phyloP scores from a whole-genome alignment of 2,888 invertebrate genomes.

The Emmelina monodactyla region DNA sequence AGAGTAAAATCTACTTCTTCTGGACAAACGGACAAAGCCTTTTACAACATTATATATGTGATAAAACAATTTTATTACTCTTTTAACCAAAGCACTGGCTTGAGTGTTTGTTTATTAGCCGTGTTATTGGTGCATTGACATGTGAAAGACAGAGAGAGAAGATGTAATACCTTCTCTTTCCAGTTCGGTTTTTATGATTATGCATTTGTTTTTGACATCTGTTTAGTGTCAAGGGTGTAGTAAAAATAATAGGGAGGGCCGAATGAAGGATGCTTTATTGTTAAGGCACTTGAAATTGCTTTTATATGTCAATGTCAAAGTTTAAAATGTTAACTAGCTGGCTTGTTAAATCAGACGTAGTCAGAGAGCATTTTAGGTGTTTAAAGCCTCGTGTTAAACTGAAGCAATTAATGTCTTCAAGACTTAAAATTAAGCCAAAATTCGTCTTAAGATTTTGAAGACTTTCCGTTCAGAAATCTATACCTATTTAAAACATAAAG shows the following conservation, averaged over 20 bases:
- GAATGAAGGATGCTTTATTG: conserved; percentile 31
- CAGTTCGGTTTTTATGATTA: neutral
- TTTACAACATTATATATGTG: neutral
- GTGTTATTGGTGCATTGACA: conserved; percentile 1
- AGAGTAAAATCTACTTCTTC: neutral
- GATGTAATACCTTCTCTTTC: neutral
- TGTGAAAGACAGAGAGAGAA: neutral
- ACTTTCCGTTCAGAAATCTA: too few species aligned
- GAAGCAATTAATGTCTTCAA: too few species aligned
- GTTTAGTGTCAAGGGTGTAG: conserved; percentile 37
- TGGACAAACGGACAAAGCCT: neutral
- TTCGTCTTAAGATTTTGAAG: too few species aligned
- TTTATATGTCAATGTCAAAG: too few species aligned
- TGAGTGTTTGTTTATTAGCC: neutral
- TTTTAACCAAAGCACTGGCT: neutral
- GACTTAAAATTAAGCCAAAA: too few species aligned
- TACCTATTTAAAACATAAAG: too few species aligned
- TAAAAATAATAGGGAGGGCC: conserved; percentile 38
- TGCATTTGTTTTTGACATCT: conserved; percentile 45
- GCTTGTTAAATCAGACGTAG: too few species aligned
- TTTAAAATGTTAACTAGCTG: too few species aligned
- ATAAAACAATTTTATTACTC: neutral
- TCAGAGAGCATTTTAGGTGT: too few species aligned
- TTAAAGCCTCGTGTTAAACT: too few species aligned
- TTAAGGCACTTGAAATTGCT: too few species aligned